Evolutionary conservation across 1,140 invertebrate genomes (phyloP), one percentile per base, ranked within the genome.

Genomic region (Camponotus vicinus): DNA sequence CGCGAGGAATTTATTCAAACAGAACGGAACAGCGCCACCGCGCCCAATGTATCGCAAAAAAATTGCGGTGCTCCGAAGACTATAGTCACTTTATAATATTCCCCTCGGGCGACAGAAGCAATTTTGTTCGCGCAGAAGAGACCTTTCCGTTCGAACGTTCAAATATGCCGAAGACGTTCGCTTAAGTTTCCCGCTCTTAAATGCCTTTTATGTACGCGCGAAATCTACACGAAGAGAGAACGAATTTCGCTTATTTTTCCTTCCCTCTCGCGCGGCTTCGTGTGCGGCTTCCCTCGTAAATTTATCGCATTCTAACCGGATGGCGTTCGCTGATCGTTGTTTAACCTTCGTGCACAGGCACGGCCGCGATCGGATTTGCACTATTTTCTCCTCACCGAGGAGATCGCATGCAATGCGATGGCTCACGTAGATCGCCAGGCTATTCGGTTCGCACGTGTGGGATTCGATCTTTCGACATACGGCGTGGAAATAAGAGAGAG

Each of bases 281-380:
- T 27, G 34, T 11, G 32, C 52, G 55, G 67, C 27, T 83, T 59
- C 27, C n/a, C 77, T 64, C 66, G 55, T 86, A 83, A 86, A 86
- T 86, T 86, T 86, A 86, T 82, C 78, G 76, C 66, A 57, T 82
- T 86, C 66, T 40, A 52, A 40, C 45, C 76, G 77, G 52, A 3
- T 52, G 85, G 49, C 77, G 55, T 82, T 59, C 40, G 85, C 59
- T 83, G 78, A 63, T 86, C 85, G 78, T 83, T 86, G 66, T 86
- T 86, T 82, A 86, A 86, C 85, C 77, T 86, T 82, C 85, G 66
- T 71, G 78, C 77, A 61, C 85, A 57, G 61, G 37, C 76, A 79
- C 52, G 32, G 57, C 5, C 84, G 84, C 85, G 77, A 86, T 86
- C 85, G 78, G 85, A 86, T 82, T 86, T 86, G 66, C 57, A 63